A percentile compares a stretch with the other conserved stretches of the same genome.
Conservation (phyloP, 2,113 vertebrate genomes). For the Tragelaphus imberbis region DNA sequence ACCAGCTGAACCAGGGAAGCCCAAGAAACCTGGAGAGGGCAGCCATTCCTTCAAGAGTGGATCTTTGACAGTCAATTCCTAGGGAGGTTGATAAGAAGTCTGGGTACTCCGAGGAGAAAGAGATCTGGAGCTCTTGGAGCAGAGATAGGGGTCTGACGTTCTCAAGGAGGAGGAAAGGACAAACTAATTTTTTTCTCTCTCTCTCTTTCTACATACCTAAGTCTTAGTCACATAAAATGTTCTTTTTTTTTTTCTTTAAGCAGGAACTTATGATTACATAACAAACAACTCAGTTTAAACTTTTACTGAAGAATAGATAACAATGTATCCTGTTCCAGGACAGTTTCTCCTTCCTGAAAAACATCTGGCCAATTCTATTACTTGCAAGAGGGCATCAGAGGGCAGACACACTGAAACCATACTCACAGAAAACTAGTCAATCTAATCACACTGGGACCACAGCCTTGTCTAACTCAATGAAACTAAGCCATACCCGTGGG, state of each 20-base stretch:
- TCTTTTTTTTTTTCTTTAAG: background rate
- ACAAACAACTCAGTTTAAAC: background rate
- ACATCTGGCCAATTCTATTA: background rate
- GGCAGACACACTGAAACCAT: too few relatives aligned
- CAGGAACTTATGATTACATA: background rate
- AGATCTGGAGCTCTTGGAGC: background rate
- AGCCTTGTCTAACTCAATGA: too few relatives aligned
- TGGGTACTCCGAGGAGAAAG: background rate
- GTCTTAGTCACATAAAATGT: background rate
- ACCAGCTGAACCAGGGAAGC: background rate
- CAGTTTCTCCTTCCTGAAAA: background rate
- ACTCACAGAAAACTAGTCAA: too few relatives aligned
- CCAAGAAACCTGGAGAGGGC: background rate
- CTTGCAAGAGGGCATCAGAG: too few relatives aligned
- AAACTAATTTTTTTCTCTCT: rapidly evolving
- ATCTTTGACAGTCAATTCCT: background rate
- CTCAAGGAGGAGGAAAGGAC: background rate
- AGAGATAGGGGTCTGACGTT: background rate
- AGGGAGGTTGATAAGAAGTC: background rate
- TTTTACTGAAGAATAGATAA: background rate
- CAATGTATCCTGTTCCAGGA: background rate
- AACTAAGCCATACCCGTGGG: too few relatives aligned
- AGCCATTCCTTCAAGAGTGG: background rate
- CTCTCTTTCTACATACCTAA: background rate
- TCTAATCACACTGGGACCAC: too few relatives aligned